Base-by-base conservation (phyloP, 2,113 vertebrate species). In the Trinectes maculatus region DNA sequence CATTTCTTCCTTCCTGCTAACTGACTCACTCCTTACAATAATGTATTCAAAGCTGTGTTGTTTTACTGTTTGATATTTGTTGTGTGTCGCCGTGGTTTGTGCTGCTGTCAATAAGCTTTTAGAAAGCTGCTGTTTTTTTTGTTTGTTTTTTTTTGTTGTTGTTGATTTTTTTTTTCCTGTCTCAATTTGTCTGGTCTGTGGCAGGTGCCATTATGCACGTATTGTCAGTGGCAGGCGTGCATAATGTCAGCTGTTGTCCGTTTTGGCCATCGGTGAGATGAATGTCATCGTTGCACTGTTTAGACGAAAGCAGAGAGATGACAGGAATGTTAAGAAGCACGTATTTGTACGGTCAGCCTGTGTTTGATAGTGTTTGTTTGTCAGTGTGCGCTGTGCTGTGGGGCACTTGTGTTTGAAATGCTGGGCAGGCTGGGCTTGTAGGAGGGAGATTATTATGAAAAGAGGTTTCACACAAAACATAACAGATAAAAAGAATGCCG, bases 41-140 rank as follows among this genome's bases (percentile, higher is more conserved):
- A 69, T 82, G 68, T 68, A 77, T 85, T 85, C 76, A 40, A 54
- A 71, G 71, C 79, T 8, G 49, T 78, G 55, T 76, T 83, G 63
- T 74, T 67, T 74, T 71, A 65, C 71, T 56, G 71, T 81, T 79
- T 79, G 74, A 67, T 77, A 81, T 87, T 78, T 76, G 75, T 83
- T 80, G 69, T 79, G 36, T 59, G 79, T 84, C 81, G 58, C 71
- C 2, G 70, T 87, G 81, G 70, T 77, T 85, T 43, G 67, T 80
- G 71, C 79, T 77, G 67, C 85, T 85, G 79, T 87, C 82, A 86
- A 79, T 74, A 83, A 53, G 75, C 82, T 69, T 78, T 66, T 67
- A 68, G 76, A 77, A 72, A 79, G 62, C 82, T 67, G 59, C 28
- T 13, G 7, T 8, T 15, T 47, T 40, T 47, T n/a, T 31, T 31